These are phyloP conservation scores for Sepiola atlantica DNA, from an alignment of 2,888 invertebrate genomes.

Conservation along the genomic window DNA sequence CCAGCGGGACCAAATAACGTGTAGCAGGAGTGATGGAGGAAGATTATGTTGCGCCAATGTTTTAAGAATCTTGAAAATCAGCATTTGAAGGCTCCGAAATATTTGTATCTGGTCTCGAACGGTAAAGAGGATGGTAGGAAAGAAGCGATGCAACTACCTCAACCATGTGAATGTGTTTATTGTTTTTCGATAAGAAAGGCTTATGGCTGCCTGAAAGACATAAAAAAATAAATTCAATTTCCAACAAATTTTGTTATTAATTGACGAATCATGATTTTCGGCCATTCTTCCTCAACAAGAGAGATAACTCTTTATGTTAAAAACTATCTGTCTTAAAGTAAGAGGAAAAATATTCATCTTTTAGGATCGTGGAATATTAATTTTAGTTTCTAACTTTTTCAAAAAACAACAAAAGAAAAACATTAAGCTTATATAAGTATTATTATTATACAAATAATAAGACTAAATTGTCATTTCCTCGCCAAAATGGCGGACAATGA, in stretches of 20 bases:
- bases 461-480: no score
- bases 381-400: no score
- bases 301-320: background rate
- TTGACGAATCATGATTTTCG: no score
- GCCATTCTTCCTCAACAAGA: background rate
- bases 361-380: background rate
- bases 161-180: background rate
- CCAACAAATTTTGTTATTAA: no score
- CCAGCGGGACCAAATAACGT: background rate
- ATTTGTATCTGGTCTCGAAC: background rate
- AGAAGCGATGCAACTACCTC: background rate
- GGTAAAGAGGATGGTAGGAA: background rate
- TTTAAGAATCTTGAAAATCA: background rate
- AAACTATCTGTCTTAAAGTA: background rate
- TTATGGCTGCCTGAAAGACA: constrained; percentile 32
- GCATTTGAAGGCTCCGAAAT: background rate
- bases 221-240: background rate
- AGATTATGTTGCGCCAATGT: background rate
- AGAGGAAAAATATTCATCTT: background rate
- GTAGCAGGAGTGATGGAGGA: background rate
- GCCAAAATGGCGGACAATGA: no score
- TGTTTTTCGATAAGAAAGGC: background rate
- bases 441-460: no score
- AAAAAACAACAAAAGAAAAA: no score
- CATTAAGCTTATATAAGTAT: no score